phyloP scores from a whole-genome alignment of 2,888 invertebrate species.

The Scaptomyza caliginosa region DNA sequence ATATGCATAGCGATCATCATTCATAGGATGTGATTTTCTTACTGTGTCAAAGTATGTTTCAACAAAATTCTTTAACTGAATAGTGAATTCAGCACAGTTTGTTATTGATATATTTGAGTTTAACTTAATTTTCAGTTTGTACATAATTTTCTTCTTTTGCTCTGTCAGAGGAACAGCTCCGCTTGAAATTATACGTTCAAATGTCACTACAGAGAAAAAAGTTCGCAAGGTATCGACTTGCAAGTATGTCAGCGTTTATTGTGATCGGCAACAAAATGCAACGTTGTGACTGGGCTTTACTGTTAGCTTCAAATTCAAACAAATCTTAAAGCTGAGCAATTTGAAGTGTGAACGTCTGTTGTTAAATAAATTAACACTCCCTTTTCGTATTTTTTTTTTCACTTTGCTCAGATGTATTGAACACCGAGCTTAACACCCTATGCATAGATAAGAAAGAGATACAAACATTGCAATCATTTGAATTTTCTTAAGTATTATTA shows the following conservation, averaged over 20 bases:
- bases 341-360: too few relatives aligned
- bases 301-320: neutral
- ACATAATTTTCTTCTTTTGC: neutral
- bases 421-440: neutral
- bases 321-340: too few relatives aligned
- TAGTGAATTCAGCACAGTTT: neutral
- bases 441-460: slow-evolving; percentile 15
- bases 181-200: neutral
- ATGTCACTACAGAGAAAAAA: neutral
- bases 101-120: neutral
- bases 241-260: neutral
- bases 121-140: neutral
- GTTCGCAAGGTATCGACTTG: neutral
- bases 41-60: neutral
- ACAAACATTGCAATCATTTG: neutral
- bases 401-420: neutral
- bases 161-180: neutral
- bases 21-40: neutral
- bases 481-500: too few relatives aligned
- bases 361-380: too few relatives aligned
- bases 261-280: neutral
- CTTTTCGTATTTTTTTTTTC: neutral
- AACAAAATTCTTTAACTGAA: neutral
- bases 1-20: neutral
- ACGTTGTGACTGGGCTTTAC: neutral